Base-by-base conservation (phyloP, 2,113 vertebrate genomes). In the Zingel zingel region DNA sequence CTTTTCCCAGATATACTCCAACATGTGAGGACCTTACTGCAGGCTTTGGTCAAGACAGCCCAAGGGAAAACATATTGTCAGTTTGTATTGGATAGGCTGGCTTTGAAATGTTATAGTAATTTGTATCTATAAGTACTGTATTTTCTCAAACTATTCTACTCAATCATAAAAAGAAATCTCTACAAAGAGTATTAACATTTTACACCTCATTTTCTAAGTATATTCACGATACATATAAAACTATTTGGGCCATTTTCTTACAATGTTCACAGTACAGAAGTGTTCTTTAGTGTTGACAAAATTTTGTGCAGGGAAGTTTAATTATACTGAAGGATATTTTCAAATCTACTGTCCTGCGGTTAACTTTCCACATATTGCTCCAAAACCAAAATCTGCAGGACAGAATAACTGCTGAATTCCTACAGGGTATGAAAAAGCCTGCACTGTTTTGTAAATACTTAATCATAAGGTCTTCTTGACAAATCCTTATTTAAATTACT, bases 401-500 rank as follows among this genome's bases (percentile, higher is more conserved):
- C 19, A 50, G 59, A 72, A 79, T 14, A 64, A 39, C 36, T 27
- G 23, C 9, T 61, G 48, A 64, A 72, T 0, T 54, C 9, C 53
- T 56, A 1, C 15, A 21, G 21, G 21, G 1, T 50, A 27, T 58
- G 6, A 57, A 69, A 54, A 18, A 39, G 36, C 5, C 7, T 16
- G 23, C 19, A 27, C 2, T 25, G 39, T 25, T 19, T 39, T 16
- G 6, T 58, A 58, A 65, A 77, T 77, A 58, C 45, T 51, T 67
- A 53, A 67, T 72, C 5, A 64, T 30, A 71, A 48, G 15, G 5
- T 33, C 72, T 56, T 64, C 9, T 14, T 18, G 48, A 45, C 4
- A 70, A 76, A 76, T 48, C 15, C 23, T 2, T 57, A 39, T 51
- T 50, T 47, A 61, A 77, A 85, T 66, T 9, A 58, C 15, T 61